These are phyloP conservation scores for Anas platyrhynchos DNA, from an alignment of 2,113 vertebrate species.

Conservation along the genomic window DNA sequence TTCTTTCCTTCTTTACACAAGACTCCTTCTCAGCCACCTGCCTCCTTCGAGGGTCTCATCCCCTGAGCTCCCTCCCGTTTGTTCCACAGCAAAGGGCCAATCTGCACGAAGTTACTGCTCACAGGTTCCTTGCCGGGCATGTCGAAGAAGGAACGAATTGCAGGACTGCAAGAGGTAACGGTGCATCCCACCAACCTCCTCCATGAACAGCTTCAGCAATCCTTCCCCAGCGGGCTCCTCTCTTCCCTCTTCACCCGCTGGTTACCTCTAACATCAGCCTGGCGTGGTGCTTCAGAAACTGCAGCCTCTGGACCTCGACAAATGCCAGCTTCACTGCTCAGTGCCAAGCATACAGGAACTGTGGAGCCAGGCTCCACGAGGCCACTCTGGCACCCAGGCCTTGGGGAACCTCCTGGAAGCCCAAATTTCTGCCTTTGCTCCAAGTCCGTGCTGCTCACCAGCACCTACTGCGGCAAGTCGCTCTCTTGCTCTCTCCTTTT, in stretches of 20 bases:
- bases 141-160: not conserved
- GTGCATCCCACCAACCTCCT: not conserved
- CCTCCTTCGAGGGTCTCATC: not conserved
- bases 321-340: not conserved
- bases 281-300: not conserved
- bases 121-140: rapidly evolving
- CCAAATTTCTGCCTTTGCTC: not conserved
- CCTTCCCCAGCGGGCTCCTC: not conserved
- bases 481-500: not conserved
- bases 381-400: not conserved
- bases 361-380: not conserved
- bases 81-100: not conserved
- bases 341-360: not conserved
- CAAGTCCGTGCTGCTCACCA: rapidly evolving
- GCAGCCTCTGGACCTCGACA: not conserved
- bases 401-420: not conserved
- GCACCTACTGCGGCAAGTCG: rapidly evolving
- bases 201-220: not conserved
- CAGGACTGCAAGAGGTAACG: not conserved
- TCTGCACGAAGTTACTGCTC: not conserved
- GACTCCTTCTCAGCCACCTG: not conserved
- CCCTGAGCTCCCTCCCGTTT: not conserved
- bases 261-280: not conserved
- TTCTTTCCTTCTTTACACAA: not conserved
- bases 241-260: not conserved